These are phyloP conservation scores for Noturus placidus DNA, from an alignment of 2,113 vertebrate genomes.

Conservation along the genomic window DNA sequence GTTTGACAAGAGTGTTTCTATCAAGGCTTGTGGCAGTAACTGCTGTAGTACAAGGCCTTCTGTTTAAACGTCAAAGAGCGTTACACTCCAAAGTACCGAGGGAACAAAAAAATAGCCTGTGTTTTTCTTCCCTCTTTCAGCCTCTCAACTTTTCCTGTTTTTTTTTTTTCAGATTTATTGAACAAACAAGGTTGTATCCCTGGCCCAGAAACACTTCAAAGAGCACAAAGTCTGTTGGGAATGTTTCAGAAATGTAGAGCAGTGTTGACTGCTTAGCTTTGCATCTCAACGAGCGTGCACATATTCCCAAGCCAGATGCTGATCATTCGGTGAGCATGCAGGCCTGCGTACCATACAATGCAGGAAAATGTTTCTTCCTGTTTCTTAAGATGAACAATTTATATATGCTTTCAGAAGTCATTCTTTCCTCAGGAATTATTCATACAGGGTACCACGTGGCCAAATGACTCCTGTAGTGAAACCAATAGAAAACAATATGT, in stretches of 20 bases:
- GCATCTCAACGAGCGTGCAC: slow-evolving; percentile 64
- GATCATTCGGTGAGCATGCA: slow-evolving; percentile 42
- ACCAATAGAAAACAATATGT: not conserved
- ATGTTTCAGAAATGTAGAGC: slow-evolving; percentile 75
- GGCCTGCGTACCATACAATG: slow-evolving; percentile 20
- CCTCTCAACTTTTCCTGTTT: slow-evolving; percentile 32
- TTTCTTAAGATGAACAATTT: slow-evolving; percentile 15
- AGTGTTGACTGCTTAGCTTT: slow-evolving; percentile 76
- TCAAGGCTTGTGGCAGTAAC: slow-evolving; percentile 72
- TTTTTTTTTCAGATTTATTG: slow-evolving; percentile 63
- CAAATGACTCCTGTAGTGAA: not conserved
- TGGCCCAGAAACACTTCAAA: slow-evolving; percentile 80
- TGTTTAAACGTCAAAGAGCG: slow-evolving; percentile 74
- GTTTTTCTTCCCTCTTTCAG: slow-evolving; percentile 42
- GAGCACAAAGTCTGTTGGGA: slow-evolving; percentile 75
- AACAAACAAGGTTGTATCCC: slow-evolving; percentile 77
- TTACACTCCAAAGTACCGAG: slow-evolving; percentile 66
- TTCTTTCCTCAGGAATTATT: slow-evolving; percentile 22
- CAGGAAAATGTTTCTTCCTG: slow-evolving; percentile 2
- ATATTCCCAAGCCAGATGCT: slow-evolving; percentile 36
- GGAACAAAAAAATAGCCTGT: slow-evolving; percentile 66
- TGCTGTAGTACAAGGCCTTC: slow-evolving; percentile 70
- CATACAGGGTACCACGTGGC: not conserved
- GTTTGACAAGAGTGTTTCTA: slow-evolving; percentile 75
- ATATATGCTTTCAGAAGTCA: slow-evolving; percentile 35